Percentiles rank a stretch among this genome's conserved stretches.
Conservation (phyloP, 2,888 invertebrate species). For the Notodonta dromedarius region DNA sequence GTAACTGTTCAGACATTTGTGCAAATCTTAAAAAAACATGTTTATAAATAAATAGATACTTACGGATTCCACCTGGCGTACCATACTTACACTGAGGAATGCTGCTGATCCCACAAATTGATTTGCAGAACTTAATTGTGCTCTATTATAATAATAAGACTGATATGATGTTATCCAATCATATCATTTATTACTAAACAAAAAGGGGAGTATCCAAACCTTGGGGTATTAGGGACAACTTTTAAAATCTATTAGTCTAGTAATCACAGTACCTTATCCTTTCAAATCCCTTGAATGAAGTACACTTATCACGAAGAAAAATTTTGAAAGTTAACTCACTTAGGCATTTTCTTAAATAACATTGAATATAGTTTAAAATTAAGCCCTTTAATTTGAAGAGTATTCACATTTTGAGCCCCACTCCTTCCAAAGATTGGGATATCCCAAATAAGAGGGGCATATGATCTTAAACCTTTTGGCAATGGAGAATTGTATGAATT, state of each 20-base stretch:
- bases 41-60: constrained; percentile 65
- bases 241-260: too few relatives aligned
- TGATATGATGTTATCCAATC: not conserved
- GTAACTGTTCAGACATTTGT: constrained; percentile 19
- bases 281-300: not conserved
- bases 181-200: constrained; percentile 8
- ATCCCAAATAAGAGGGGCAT: too few relatives aligned
- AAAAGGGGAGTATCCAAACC: not conserved
- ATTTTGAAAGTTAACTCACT: not conserved
- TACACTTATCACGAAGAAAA: not conserved
- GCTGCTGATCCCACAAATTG: constrained; percentile 37
- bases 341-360: not conserved
- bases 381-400: too few relatives aligned
- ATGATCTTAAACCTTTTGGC: too few relatives aligned
- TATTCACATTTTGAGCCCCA: too few relatives aligned
- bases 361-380: not conserved
- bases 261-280: too few relatives aligned
- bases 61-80: constrained; percentile 44
- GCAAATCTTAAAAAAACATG: constrained; percentile 37
- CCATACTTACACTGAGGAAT: constrained; percentile 45
- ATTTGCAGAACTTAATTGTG: constrained; percentile 26
- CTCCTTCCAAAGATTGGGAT: too few relatives aligned
- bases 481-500: too few relatives aligned
- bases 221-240: not conserved
- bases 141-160: not conserved